These are phyloP conservation scores for Tipula helvola DNA, from an alignment of 2,888 invertebrate species.

Conservation along the genomic window DNA sequence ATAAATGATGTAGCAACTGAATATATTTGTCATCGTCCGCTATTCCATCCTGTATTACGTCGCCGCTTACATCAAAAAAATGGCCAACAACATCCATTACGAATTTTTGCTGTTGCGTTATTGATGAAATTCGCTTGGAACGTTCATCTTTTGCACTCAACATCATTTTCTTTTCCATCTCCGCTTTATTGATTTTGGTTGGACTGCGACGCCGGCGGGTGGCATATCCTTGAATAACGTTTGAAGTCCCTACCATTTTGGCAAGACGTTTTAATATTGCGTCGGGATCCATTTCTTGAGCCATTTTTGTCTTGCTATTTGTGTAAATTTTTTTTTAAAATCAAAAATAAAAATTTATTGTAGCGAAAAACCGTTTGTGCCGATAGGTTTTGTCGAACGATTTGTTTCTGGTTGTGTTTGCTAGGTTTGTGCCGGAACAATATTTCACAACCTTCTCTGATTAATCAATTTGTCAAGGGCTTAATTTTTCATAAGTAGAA, in stretches of 20 bases:
- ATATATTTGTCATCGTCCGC: slow-evolving; percentile 52
- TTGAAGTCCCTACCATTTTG: slow-evolving; percentile 27
- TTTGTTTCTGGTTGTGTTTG: background rate
- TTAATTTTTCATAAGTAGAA: no score
- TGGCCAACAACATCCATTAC: slow-evolving; percentile 53
- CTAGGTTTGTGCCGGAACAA: background rate
- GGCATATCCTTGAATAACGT: slow-evolving; percentile 25
- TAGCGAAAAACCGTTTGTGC: background rate
- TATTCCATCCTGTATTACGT: slow-evolving; percentile 54
- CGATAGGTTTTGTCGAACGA: background rate
- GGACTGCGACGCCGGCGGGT: slow-evolving; percentile 23
- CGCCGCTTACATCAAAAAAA: slow-evolving; percentile 55
- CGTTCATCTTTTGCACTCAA: slow-evolving; percentile 23
- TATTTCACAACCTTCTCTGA: background rate
- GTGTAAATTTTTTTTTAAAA: background rate
- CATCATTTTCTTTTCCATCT: slow-evolving; percentile 20
- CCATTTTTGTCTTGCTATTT: background rate
- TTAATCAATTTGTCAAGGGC: background rate
- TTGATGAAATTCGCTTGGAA: slow-evolving; percentile 23
- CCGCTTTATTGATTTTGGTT: slow-evolving; percentile 25
- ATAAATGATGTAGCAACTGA: slow-evolving; percentile 46
- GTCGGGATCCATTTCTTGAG: background rate
- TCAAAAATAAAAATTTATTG: background rate
- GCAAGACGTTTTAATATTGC: background rate
- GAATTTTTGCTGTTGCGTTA: slow-evolving; percentile 42